A percentile compares a stretch with the other conserved stretches of the same genome.
Conservation (phyloP, 2,888 invertebrate species). For the Emmelina monodactyla region DNA sequence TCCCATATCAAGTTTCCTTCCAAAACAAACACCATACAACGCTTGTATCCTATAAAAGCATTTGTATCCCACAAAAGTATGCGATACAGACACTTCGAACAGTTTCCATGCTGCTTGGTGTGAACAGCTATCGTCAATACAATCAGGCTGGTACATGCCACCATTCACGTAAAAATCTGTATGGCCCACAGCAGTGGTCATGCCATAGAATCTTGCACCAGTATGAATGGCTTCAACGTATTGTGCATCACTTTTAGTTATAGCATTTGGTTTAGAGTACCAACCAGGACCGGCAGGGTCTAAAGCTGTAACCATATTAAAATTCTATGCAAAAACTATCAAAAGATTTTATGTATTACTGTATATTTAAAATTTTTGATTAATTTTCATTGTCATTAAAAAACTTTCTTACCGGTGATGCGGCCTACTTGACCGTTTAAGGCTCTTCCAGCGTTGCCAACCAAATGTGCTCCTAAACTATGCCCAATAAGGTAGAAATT, state of each 20-base stretch:
- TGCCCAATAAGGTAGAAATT: constrained; percentile 42
- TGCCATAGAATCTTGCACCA: constrained; percentile 31
- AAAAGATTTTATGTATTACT: no score
- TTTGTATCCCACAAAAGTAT: neutral
- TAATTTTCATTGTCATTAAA: no score
- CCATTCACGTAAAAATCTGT: constrained; percentile 43
- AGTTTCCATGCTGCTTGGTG: neutral
- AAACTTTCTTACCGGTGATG: constrained; percentile 29
- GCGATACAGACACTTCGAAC: neutral
- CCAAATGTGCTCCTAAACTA: constrained; percentile 46
- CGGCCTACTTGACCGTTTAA: constrained; percentile 28
- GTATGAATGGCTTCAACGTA: constrained; percentile 45
- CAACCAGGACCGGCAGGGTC: constrained; percentile 43
- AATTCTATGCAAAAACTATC: no score
- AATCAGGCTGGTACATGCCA: constrained; percentile 39
- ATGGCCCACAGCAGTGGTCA: constrained; percentile 24
- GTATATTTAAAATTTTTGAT: no score
- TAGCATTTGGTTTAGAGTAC: constrained; percentile 22
- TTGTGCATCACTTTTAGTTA: constrained; percentile 23
- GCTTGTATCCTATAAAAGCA: neutral
- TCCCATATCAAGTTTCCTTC: neutral
- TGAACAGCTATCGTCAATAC: constrained; percentile 10
- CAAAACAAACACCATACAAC: neutral
- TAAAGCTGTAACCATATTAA: constrained; percentile 28
- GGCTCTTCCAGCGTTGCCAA: constrained; percentile 34